Evolutionary conservation across 2,888 invertebrate genomes (phyloP), one percentile per base, ranked within the genome.

Genomic region (Oscheius sp.): DNA sequence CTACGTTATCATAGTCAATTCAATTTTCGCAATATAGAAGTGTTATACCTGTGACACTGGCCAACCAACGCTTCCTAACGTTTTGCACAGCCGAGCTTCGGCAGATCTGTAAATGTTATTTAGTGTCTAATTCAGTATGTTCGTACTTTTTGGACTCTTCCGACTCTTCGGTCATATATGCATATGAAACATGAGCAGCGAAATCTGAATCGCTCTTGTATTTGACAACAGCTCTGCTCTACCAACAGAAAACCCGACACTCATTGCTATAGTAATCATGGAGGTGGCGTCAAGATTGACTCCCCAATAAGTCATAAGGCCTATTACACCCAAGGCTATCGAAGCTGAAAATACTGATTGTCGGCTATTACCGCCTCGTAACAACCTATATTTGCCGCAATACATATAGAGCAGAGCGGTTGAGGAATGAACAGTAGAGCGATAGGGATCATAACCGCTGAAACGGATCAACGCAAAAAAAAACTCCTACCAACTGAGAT

Each of bases 251-350:
- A 87, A 87, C 1, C 87, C 87, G 7, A 87, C 87, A 66, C 83
- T 83, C 86, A 87, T 87, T 10, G 87, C 87, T n/a, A 87, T 84
- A 1, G 87, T 85, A 47, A 87, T 87, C 87, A 87, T 87, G 2
- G 85, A 86, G 2, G 85, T 86, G n/a, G 86, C 86, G 63, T 87
- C 86, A 33, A 87, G 70, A 47, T 81, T 81, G 53, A 86, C 85
- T 33, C 68, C 76, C 42, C 77, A 55, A 55, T 70, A 79, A 4
- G 77, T 74, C 85, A 86, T 86, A 57, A 82, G 84, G 10, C 86
- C 86, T 13, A 86, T 70, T 33, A 86, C 86, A 9, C 86, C 86
- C 35, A 86, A 80, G 9, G 85, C 85, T n/a, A 86, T 84, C 1
- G 86, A 86, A 2, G 81, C 80, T 73, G 35, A 62, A 62, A 53